These are phyloP conservation scores for Ammodytes dubius DNA, from an alignment of 2,113 vertebrate species.

Conservation along the genomic window DNA sequence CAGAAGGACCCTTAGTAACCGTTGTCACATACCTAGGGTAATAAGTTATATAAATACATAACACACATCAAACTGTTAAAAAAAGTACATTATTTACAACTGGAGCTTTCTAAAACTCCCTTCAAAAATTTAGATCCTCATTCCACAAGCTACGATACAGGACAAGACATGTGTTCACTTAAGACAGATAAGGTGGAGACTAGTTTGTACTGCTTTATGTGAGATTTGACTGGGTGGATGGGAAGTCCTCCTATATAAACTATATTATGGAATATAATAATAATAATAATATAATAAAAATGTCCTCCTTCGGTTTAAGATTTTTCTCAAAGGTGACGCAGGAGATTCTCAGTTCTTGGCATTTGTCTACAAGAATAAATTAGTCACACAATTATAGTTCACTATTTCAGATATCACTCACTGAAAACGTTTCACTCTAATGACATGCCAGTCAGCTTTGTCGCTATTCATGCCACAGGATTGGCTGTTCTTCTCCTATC, in stretches of 20 bases:
- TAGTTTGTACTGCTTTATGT: neutral
- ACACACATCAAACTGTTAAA: no score
- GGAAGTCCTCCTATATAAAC: neutral
- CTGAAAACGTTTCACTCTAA: neutral
- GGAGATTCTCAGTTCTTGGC: neutral
- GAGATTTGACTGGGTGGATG: neutral
- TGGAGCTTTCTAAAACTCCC: no score
- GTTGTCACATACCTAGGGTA: no score
- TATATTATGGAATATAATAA: no score
- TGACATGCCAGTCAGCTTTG: no score
- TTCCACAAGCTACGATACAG: neutral
- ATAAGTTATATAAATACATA: no score
- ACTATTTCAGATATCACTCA: neutral
- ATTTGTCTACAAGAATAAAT: neutral
- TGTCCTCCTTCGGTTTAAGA: neutral
- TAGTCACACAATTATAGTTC: neutral
- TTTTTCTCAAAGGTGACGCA: neutral
- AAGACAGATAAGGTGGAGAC: neutral
- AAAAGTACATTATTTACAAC: no score
- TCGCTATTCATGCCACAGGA: no score
- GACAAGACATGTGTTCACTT: neutral
- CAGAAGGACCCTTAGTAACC: no score
- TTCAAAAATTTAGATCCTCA: no score
- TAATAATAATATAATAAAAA: neutral
- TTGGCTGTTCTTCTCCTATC: no score